Percentiles rank a stretch among this genome's conserved stretches.
Evolutionary conservation across 2,888 invertebrate genomes (phyloP).

Genomic region (Ornithoptera priamus): DNA sequence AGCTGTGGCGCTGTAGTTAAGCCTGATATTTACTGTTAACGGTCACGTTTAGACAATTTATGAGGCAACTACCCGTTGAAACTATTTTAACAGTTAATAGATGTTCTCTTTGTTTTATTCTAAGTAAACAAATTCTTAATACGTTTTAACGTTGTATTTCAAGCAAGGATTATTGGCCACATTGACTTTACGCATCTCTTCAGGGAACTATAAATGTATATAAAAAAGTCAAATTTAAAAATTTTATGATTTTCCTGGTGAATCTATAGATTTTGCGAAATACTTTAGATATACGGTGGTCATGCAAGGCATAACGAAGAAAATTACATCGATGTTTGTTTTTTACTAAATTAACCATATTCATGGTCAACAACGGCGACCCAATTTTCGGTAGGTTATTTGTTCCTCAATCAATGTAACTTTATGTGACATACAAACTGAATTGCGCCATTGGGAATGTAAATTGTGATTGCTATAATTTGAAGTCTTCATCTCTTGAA

Average conservation of each 20-base stretch:
- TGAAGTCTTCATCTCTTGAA: constrained; percentile 35
- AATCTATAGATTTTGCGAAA: too few relatives aligned
- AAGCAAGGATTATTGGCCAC: too few relatives aligned
- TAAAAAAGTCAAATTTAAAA: too few relatives aligned
- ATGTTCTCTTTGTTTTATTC: neutral
- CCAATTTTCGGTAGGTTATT: neutral
- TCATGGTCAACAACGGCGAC: neutral
- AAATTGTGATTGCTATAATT: constrained; percentile 33
- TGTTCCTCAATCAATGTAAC: neutral
- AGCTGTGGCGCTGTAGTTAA: constrained; percentile 24
- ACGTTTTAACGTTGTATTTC: neutral
- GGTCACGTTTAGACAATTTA: constrained; percentile 24
- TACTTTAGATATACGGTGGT: too few relatives aligned
- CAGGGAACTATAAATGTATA: too few relatives aligned
- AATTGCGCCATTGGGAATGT: constrained; percentile 18
- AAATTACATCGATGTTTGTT: too few relatives aligned
- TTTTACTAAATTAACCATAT: neutral
- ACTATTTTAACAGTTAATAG: constrained; percentile 1
- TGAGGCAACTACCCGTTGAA: constrained; percentile 15
- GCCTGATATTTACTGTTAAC: constrained; percentile 28
- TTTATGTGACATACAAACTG: constrained; percentile 1
- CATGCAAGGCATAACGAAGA: too few relatives aligned
- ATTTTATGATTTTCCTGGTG: too few relatives aligned
- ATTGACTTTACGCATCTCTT: too few relatives aligned
- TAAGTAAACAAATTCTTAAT: neutral